Evolutionary conservation across 2,888 invertebrate genomes (phyloP), one percentile per base, ranked within the genome.

Genomic region (Malthinus flaveolus): DNA sequence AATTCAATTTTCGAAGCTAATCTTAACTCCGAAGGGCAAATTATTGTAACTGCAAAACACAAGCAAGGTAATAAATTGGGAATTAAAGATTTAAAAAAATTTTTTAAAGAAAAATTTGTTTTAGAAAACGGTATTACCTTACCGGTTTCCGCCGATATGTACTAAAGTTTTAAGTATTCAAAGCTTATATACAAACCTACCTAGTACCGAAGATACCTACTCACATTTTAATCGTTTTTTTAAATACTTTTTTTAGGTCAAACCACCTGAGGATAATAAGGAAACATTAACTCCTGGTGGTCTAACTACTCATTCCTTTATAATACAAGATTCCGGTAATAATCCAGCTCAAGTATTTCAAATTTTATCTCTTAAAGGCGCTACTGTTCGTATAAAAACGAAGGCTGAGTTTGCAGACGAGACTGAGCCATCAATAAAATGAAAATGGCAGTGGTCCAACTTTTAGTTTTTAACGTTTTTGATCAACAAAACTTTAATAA

Each of bases 101-200:
- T 23, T 23, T n/a, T 23, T 23, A 23, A 23, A 23, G 23, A 5
- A 23, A 23, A 23, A 23, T 23, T 23, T 23, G 23, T 23, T 70
- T 89, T 91, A 68, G 93, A 93, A 71, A 90, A 93, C 72, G 95
- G 95, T 82, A 95, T 97, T 77, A 95, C 96, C 53, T 93, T 97
- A 71, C 97, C 97, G 54, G 94, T 97, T 63, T 91, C 93, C 39
- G 91, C 93, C 57, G 93, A 94, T 62, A 94, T 97, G 90, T 97
- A 97, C 83, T 96, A 97, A 82, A 93, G 91, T 95, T 75, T 93
- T 95, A 55, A 91, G 91, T 78, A 92, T 94, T 77, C 90, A 91
- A 77, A 86, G 87, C 74, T 83, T 90, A 67, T 87, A 87, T 70
- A 83, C 85, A 49, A 85, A 83, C 67, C 81, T 86, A 89, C 70